phyloP scores from a whole-genome alignment of 2,113 vertebrate species.

The Fulica atra region DNA sequence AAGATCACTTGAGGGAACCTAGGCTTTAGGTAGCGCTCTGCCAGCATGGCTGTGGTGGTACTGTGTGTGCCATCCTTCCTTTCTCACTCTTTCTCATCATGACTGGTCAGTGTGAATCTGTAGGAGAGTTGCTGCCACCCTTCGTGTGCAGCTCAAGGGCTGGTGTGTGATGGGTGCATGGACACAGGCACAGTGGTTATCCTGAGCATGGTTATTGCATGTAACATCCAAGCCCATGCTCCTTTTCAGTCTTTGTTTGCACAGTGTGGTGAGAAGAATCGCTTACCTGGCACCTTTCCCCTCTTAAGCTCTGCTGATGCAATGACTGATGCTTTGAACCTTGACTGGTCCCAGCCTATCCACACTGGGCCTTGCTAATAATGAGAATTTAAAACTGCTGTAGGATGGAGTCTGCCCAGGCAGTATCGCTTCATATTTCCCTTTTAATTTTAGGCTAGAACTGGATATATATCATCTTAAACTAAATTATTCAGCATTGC shows the following conservation, averaged over 20 bases:
- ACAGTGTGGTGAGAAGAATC: neutral
- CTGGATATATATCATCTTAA: neutral
- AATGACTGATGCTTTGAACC: neutral
- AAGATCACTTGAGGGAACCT: rapidly evolving
- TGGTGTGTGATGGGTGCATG: neutral
- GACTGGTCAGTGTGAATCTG: rapidly evolving
- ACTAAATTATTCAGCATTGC: slow-evolving; percentile 32
- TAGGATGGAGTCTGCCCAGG: neutral
- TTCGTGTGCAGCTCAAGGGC: rapidly evolving
- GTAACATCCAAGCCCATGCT: rapidly evolving
- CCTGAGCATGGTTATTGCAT: rapidly evolving
- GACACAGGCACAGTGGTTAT: rapidly evolving
- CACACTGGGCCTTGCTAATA: rapidly evolving
- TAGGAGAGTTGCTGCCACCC: neutral
- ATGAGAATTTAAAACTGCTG: rapidly evolving
- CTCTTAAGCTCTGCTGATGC: neutral
- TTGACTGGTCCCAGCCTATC: no score
- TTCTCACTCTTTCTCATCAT: rapidly evolving
- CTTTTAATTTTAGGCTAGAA: neutral
- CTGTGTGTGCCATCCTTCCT: rapidly evolving
- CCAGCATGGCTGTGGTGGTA: rapidly evolving
- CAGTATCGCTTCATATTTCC: neutral
- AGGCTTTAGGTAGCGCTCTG: neutral
- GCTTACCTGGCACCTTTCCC: rapidly evolving
- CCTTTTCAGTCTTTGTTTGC: neutral